Evolutionary conservation across 1,140 invertebrate species (phyloP).

Genomic region (Diuraphis noxia): DNA sequence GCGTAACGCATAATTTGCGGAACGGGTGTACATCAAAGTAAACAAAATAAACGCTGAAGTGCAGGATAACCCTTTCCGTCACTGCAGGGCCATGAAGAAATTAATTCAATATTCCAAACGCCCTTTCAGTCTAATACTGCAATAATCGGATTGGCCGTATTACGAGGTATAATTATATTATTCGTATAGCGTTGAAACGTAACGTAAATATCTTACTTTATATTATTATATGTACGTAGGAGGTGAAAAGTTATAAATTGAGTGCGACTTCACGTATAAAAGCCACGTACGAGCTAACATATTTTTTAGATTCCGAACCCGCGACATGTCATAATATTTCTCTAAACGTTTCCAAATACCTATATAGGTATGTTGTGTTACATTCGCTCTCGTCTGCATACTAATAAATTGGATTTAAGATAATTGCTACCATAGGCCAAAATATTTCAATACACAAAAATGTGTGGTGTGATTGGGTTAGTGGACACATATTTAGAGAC

Average conservation of each 20-base stretch:
- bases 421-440: background rate
- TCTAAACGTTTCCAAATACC: background rate
- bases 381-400: background rate
- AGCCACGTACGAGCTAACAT: background rate
- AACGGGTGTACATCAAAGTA: background rate
- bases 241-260: background rate
- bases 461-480: background rate
- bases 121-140: background rate
- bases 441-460: background rate
- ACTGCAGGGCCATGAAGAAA: background rate
- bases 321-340: background rate
- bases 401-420: background rate
- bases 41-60: background rate
- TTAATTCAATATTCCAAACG: conserved; percentile 9
- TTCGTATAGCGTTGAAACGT: background rate
- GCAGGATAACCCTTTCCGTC: background rate
- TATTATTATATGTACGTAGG: background rate
- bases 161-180: background rate
- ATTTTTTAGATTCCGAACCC: background rate
- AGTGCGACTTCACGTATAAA: background rate
- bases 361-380: no score
- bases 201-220: background rate
- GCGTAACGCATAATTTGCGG: background rate
- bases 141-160: background rate
- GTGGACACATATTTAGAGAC: background rate